A percentile compares a stretch with the other conserved stretches of the same genome.
phyloP scores from a whole-genome alignment of 1,140 invertebrate genomes.

The Drosophila equinoxialis region DNA sequence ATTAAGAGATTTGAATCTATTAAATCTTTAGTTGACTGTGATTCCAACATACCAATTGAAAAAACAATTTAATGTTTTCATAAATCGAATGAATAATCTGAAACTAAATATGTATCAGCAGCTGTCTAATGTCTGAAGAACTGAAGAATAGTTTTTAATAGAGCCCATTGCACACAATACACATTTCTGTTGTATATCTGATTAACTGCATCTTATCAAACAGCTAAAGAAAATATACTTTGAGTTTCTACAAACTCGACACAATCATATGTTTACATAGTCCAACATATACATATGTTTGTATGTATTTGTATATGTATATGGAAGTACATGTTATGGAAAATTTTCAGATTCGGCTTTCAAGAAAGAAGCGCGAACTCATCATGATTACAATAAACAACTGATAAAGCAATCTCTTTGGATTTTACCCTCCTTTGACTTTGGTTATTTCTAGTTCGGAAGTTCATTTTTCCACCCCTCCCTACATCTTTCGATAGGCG shows the following conservation, averaged over 20 bases:
- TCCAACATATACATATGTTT: slow-evolving; percentile 1
- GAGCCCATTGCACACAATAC: neutral
- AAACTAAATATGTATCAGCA: too few relatives aligned
- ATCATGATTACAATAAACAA: slow-evolving; percentile 25
- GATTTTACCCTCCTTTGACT: neutral
- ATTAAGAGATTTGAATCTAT: too few relatives aligned
- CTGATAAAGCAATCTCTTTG: slow-evolving; percentile 26
- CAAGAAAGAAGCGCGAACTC: slow-evolving; percentile 15
- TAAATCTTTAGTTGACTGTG: too few relatives aligned
- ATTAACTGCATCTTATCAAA: slow-evolving; percentile 15
- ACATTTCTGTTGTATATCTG: neutral
- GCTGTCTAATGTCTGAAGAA: too few relatives aligned
- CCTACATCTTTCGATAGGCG: neutral
- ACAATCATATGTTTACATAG: slow-evolving; percentile 21
- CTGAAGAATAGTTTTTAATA: too few relatives aligned
- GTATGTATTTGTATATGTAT: neutral
- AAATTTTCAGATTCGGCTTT: slow-evolving; percentile 6
- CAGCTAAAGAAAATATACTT: slow-evolving; percentile 14
- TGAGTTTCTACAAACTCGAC: neutral
- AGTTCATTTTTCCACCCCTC: slow-evolving; percentile 6
- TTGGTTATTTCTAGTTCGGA: slow-evolving; percentile 17
- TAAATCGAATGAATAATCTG: too few relatives aligned
- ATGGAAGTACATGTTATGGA: neutral
- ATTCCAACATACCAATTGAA: too few relatives aligned
- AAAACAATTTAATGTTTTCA: too few relatives aligned